These are phyloP conservation scores for Antheraea mylitta DNA, from an alignment of 1,140 invertebrate genomes.

Conservation along the genomic window DNA sequence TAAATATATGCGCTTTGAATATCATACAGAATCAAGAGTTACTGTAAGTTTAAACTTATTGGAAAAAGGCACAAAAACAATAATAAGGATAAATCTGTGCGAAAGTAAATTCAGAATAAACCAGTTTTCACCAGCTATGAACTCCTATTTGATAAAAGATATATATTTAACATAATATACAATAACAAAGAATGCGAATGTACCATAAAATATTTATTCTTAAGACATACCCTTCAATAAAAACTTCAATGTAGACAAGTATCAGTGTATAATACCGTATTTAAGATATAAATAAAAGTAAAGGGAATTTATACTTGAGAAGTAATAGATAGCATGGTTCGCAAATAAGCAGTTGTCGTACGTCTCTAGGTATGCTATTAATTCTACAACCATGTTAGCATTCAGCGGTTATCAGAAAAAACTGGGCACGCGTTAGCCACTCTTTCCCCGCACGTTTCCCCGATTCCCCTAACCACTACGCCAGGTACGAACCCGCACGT, in stretches of 20 bases:
- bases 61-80: no score
- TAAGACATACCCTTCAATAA: neutral
- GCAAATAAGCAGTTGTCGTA: constrained; percentile 8
- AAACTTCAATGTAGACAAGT: neutral
- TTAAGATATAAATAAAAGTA: constrained; percentile 5
- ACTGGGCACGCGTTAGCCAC: constrained; percentile 67
- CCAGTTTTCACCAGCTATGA: no score
- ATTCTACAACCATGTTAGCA: constrained; percentile 30
- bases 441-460: constrained; percentile 30
- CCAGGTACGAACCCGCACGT: constrained; percentile 74
- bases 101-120: no score
- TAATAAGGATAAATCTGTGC: no score
- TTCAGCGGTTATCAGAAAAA: constrained; percentile 68
- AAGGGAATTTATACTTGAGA: neutral
- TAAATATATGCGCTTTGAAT: neutral
- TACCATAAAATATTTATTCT: neutral
- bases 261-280: neutral
- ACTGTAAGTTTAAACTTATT: no score
- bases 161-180: neutral
- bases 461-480: constrained; percentile 48
- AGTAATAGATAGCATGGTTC: neutral
- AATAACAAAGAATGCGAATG: neutral
- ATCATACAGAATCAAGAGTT: no score
- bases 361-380: constrained; percentile 17
- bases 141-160: no score